Evolutionary conservation across 2,113 vertebrate species (phyloP), one percentile per base, ranked within the genome.

Genomic region (Prionailurus viverrinus): DNA sequence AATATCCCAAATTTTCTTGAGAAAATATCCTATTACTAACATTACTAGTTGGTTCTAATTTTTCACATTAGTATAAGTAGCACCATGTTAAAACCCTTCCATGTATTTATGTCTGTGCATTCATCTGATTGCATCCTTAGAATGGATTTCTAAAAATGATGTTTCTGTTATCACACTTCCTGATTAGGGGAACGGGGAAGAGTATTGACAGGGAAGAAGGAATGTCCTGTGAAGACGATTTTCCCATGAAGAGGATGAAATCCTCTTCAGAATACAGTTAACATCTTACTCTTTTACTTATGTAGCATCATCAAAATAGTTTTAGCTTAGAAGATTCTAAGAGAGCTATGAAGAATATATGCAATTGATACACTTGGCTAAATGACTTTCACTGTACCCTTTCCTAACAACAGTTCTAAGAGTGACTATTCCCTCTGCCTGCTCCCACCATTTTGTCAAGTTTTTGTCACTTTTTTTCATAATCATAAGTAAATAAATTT

Each of bases 271-370:
- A 45, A 25, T 45, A 82, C 5, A 23, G 23, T 71, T 29, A 90
- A 81, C 16, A 10, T 33, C 14, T 14, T 81, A 36, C 33, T 83
- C 8, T 36, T 90, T 88, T n/a, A 69, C 8, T 71, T 73, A 33
- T 33, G 19, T 14, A 76, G 23, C 23, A 66, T 45, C 21, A 5
- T 69, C 69, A 85, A 85, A 85, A 94, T 29, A 33, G 45, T 80
- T 95, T 90, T 69, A 71, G 48, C 27, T 94, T 93, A 82, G 89
- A 82, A 65, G 36, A 73, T 82, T 83, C 31, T 78, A 84, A 51
- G 25, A 27, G 14, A 88, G 19, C 48, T 89, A 68, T 81, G 66
- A 92, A 78, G 18, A 55, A 80, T 27, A 61, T 53, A 36, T 39
- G 58, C 21, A 5, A 66, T 48, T 29, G 9, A 69, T 65, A 69